Conservation (phyloP, 2,113 vertebrate genomes). For the Aplodontia rufa region DNA sequence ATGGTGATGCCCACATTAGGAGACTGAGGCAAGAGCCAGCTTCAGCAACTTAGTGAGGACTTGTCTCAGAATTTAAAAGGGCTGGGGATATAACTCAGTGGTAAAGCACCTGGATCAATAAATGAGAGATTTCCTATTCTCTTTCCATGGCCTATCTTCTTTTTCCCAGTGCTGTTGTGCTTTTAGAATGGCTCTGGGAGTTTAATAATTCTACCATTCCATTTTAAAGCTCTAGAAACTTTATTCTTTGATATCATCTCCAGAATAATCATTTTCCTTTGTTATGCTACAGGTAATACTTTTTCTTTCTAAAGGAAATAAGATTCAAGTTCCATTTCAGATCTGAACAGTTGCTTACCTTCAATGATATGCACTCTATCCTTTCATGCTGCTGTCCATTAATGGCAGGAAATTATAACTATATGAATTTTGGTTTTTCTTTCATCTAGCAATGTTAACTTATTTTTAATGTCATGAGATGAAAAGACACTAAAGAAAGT, state of each 20-base stretch:
- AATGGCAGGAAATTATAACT: constrained; percentile 45
- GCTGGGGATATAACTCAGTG: no score
- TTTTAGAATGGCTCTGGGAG: not conserved
- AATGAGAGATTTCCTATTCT: not conserved
- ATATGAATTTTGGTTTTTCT: not conserved
- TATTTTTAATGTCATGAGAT: not conserved
- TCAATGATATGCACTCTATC: not conserved
- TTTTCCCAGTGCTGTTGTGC: not conserved
- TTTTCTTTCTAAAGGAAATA: constrained; percentile 5
- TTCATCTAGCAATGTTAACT: not conserved
- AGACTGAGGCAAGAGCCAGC: no score
- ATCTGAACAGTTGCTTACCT: not conserved
- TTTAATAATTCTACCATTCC: not conserved
- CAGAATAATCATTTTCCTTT: constrained; percentile 25
- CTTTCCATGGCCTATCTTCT: not conserved
- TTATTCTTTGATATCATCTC: not conserved
- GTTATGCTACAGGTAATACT: not conserved
- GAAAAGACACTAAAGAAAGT: not conserved
- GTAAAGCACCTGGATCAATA: not conserved
- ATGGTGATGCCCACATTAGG: no score
- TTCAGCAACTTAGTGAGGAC: no score
- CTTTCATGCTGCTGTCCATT: constrained; percentile 38
- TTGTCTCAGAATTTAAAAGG: no score
- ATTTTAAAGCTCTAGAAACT: not conserved
- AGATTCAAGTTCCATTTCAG: constrained; percentile 38